Percentiles rank a stretch among this genome's conserved stretches.
phyloP scores from a whole-genome alignment of 1,140 invertebrate species.

The Magallana angulata region DNA sequence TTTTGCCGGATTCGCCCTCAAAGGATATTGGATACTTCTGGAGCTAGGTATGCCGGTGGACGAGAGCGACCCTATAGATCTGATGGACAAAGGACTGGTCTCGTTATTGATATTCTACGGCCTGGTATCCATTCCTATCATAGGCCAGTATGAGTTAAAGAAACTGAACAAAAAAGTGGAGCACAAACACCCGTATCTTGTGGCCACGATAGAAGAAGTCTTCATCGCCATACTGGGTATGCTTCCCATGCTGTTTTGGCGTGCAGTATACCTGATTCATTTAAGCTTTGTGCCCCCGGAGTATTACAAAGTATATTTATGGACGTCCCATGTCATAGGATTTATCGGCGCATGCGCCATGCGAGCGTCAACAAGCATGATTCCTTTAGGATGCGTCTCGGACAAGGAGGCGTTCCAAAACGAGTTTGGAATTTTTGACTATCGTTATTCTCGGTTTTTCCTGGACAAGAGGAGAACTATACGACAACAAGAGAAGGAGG shows the following conservation, averaged over 20 bases:
- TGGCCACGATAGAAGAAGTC: neutral
- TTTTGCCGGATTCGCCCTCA: conserved; percentile 23
- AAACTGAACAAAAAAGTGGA: conserved; percentile 17
- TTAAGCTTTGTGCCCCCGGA: conserved; percentile 23
- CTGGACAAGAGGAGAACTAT: conserved; percentile 24
- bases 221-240: neutral
- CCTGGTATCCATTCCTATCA: neutral
- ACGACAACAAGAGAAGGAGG: neutral
- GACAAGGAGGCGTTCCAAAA: conserved; percentile 20
- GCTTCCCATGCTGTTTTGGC: conserved; percentile 37
- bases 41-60: conserved; percentile 12
- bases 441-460: conserved; percentile 24
- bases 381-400: conserved; percentile 20
- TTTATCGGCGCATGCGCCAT: conserved; percentile 4
- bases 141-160: conserved; percentile 1
- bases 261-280: conserved; percentile 11
- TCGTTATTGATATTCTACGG: conserved; percentile 40
- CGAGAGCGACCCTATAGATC: neutral
- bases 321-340: conserved; percentile 13
- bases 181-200: neutral
- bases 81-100: neutral
- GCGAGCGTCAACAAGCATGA: neutral
- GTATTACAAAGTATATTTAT: conserved; percentile 13
- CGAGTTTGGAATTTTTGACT: conserved; percentile 37
- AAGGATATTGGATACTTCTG: conserved; percentile 30